Base-by-base conservation (phyloP, 2,888 invertebrate species). In the Eretmocerus hayati region DNA sequence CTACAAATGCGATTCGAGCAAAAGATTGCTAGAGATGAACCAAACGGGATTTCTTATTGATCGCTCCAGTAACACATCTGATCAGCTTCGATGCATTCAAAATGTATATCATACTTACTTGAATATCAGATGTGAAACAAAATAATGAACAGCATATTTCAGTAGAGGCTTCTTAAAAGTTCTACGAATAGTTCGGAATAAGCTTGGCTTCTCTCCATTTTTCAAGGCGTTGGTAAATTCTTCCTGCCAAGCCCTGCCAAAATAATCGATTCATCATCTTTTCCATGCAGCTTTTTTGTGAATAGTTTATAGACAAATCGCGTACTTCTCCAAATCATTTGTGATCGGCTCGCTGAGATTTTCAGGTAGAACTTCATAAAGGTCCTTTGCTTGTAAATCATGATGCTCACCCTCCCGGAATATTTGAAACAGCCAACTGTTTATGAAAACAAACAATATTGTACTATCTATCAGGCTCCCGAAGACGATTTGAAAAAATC, bases 361-460 rank as follows among this genome's bases (percentile, higher is more conserved):
- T 20, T 72, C 71, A 3, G 75, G 71, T 15, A 82, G 72, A 9
- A 80, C 77, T 61, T 79, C 79, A 71, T 81, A 84, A 19, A 87
- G 67, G 62, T 87, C 83, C 57, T 81, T 79, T 15, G 80, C 62
- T 52, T 80, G 79, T 46, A 87, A 71, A 46, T 83, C 81, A 52
- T 79, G 72, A 56, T 76, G 75, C 59, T 75, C 79, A 33, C 85
- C 85, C 62, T 77, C 76, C 60, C 74, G 75, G 60, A 83, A 83
- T 54, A 81, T 74, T 30, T 77, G 78, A 55, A 81, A 76, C 45
- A 83, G 73, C 85, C 85, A 86, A 74, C 86, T 86, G 48, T n/a
- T n/a, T n/a, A n/a, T n/a, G n/a, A n/a, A n/a, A n/a, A n/a, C n/a
- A n/a, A n/a, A n/a, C n/a, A n/a, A n/a, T n/a, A n/a, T n/a, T n/a